phyloP scores from a whole-genome alignment of 2,113 vertebrate genomes.

The Halichoeres trimaculatus region DNA sequence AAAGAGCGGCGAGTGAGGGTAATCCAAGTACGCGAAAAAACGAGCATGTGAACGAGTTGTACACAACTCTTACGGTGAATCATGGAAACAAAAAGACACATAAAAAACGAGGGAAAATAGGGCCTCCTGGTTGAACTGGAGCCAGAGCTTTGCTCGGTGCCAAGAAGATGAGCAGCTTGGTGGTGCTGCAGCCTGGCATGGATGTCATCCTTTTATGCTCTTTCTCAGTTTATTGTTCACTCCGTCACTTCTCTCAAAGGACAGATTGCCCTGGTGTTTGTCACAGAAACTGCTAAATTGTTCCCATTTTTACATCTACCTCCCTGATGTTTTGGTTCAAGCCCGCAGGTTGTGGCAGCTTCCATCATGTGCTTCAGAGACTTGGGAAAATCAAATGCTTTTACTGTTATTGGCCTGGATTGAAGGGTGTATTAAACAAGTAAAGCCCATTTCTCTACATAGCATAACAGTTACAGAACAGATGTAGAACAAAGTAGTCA shows the following conservation, averaged over 20 bases:
- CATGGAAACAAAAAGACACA: conserved; percentile 63
- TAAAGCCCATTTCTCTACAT: conserved; percentile 8
- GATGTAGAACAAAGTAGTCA: not conserved
- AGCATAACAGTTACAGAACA: not conserved
- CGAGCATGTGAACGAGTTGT: conserved; percentile 55
- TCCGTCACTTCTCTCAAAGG: conserved; percentile 23
- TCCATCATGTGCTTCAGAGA: conserved; percentile 4
- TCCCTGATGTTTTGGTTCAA: conserved; percentile 39
- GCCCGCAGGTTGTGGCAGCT: conserved; percentile 4
- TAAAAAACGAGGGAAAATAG: conserved; percentile 18
- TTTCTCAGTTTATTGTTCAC: conserved; percentile 36
- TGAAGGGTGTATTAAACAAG: conserved; percentile 5
- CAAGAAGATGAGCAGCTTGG: conserved; percentile 69
- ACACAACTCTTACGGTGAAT: conserved; percentile 58
- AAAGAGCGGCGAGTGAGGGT: conserved; percentile 53
- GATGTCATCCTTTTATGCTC: conserved; percentile 44
- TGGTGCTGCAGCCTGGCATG: conserved; percentile 42
- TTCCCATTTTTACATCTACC: conserved; percentile 20
- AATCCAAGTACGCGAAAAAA: conserved; percentile 65
- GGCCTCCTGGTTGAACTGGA: conserved; percentile 56
- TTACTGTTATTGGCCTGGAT: not conserved
- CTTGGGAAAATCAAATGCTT: conserved; percentile 2
- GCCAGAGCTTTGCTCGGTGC: conserved; percentile 55
- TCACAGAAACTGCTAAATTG: conserved; percentile 7
- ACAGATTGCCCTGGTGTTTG: conserved; percentile 25